These are phyloP conservation scores for Columba janthina DNA, from an alignment of 2,113 vertebrate genomes.

Conservation along the genomic window DNA sequence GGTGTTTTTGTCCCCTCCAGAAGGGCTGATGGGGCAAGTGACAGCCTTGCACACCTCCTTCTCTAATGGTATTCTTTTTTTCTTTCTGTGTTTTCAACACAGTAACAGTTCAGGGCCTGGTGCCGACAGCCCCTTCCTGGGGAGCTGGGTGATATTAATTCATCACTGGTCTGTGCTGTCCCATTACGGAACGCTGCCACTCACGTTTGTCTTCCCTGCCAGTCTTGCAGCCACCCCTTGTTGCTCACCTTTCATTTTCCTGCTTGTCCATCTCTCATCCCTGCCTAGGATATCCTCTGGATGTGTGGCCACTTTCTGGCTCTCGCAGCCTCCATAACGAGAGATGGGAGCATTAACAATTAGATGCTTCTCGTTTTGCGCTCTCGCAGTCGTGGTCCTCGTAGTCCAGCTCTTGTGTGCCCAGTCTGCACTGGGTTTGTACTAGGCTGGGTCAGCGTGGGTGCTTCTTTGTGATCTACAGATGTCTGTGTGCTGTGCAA, in stretches of 20 bases:
- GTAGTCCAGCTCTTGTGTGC: neutral
- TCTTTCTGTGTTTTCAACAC: neutral
- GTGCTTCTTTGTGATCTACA: neutral
- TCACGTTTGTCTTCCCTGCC: rapidly evolving
- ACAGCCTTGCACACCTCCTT: rapidly evolving
- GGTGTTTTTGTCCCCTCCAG: neutral
- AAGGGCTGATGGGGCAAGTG: neutral
- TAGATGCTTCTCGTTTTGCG: neutral
- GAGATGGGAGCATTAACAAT: neutral
- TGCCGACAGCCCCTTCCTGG: neutral
- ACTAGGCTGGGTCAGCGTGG: rapidly evolving
- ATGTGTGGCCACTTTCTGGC: neutral
- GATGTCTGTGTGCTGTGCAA: neutral
- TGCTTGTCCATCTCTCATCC: neutral
- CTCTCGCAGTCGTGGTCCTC: rapidly evolving
- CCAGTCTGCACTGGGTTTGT: rapidly evolving
- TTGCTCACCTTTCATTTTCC: neutral
- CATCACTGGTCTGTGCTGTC: neutral
- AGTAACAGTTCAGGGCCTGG: neutral
- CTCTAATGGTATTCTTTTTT: neutral
- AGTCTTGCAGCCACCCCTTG: neutral
- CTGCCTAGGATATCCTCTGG: neutral
- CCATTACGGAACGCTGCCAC: neutral
- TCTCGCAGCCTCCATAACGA: neutral
- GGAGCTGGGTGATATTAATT: neutral